Evolutionary conservation across 2,113 vertebrate species (phyloP), one percentile per base, ranked within the genome.

Genomic region (Oryzias javanicus): DNA sequence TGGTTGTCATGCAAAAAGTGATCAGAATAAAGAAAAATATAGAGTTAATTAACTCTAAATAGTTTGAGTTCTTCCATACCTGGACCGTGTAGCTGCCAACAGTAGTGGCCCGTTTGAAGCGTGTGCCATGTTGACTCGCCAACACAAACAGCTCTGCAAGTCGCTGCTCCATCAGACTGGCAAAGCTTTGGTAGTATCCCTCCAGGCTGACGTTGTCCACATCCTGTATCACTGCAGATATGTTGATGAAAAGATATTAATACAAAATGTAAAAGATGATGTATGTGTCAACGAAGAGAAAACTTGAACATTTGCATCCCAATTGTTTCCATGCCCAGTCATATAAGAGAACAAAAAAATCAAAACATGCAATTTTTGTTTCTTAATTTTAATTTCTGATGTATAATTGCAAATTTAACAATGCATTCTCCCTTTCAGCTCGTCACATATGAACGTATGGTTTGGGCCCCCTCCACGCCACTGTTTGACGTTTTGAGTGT

Each of bases 21-120:
- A 12, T 60, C 55, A 48, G 24, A 60, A 8, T 49, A 15, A 55
- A 4, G 4, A 68, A 35, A 78, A 55, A 60, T 14, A 60, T 35
- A 10, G 10, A 35, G 12, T 35, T 35, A 10, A 6, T 35, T 35
- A 10, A 35, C 29, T 10, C 7, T 35, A 35, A 20, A 47, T 10
- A 47, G 18, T 47, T 18, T 18, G 8, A n/a, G 19, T 45, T 45
- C 47, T 62, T 57, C 65, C 65, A 22, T 76, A 98, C 97, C 96
- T 99, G 97, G 64, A 99, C 95, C 0, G 96, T 99, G 86, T 96
- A 98, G 89, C 94, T 94, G 82, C 93, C 95, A 60, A 96, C 91
- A 0, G 94, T 93, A 1, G 96, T 94, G 55, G 96, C 97, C 46
- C 96, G 90, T 80, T 81, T 92, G 76, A 98, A 94, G 1, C 96